Evolutionary conservation across 2,888 invertebrate genomes (phyloP).

Genomic region (Encarsia formosa): DNA sequence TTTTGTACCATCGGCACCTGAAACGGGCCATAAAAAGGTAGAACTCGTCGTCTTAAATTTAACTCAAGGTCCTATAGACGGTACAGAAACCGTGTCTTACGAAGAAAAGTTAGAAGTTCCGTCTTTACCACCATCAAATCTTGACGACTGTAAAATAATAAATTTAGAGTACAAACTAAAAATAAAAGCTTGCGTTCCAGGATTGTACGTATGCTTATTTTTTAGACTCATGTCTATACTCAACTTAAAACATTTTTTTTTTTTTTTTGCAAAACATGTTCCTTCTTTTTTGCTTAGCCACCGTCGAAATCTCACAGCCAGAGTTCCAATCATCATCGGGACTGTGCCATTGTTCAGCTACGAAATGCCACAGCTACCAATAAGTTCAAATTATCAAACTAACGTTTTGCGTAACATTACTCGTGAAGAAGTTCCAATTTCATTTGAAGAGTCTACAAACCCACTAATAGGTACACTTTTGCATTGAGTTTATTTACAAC

Average conservation of each 20-base stretch:
- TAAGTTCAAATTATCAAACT: conserved; percentile 48
- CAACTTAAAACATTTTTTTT: conserved; percentile 17
- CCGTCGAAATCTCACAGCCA: conserved; percentile 63
- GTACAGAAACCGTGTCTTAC: conserved; percentile 61
- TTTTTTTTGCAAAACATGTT: too few species aligned
- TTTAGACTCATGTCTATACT: too few species aligned
- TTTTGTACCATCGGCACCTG: too few species aligned
- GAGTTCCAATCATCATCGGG: conserved; percentile 68
- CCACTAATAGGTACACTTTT: too few species aligned
- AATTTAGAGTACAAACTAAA: conserved; percentile 71
- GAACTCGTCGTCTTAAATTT: conserved; percentile 61
- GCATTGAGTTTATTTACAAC: too few species aligned
- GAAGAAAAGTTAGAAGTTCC: conserved; percentile 66
- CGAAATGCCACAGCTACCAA: conserved; percentile 48
- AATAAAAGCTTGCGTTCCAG: conserved; percentile 52
- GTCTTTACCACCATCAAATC: conserved; percentile 72
- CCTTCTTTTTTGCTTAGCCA: too few species aligned
- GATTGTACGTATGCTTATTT: conserved; percentile 41
- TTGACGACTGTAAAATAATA: conserved; percentile 71
- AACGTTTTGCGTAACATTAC: too few species aligned
- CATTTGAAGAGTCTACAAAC: too few species aligned
- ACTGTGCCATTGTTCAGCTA: conserved; percentile 67
- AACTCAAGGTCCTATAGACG: conserved; percentile 64
- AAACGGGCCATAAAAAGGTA: conserved; percentile 57
- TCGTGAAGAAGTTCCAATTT: too few species aligned